Evolutionary conservation across 1,140 invertebrate genomes (phyloP).

Genomic region (Globodera ellingtonae): DNA sequence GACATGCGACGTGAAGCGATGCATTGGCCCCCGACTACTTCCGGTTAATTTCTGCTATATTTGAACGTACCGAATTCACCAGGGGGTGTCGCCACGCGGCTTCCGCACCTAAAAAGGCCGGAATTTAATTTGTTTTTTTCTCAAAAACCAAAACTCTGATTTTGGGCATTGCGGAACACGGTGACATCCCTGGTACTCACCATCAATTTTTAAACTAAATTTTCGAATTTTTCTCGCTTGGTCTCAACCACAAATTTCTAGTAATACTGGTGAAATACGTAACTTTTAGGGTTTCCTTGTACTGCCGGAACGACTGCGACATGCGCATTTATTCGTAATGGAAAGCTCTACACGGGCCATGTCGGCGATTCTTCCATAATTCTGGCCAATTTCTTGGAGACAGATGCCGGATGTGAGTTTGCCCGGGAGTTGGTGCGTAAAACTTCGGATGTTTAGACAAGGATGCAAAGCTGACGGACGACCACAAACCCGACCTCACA

Average conservation of each 20-base stretch:
- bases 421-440: neutral
- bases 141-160: too few relatives aligned
- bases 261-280: too few relatives aligned
- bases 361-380: conserved; percentile 43
- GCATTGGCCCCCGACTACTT: conserved; percentile 37
- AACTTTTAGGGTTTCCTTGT: conserved; percentile 23
- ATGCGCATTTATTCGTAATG: conserved; percentile 36
- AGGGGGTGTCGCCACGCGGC: too few relatives aligned
- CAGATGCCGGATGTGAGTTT: conserved; percentile 22
- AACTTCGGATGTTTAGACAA: conserved; percentile 6
- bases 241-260: too few relatives aligned
- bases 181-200: too few relatives aligned
- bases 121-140: too few relatives aligned
- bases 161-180: too few relatives aligned
- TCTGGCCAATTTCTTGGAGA: conserved; percentile 28
- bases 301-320: conserved; percentile 44
- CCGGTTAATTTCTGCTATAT: conserved; percentile 12
- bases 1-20: conserved; percentile 28
- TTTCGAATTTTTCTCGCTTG: too few relatives aligned
- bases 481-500: conserved; percentile 40
- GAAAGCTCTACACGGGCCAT: conserved; percentile 44
- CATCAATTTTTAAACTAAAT: too few relatives aligned
- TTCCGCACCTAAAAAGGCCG: too few relatives aligned
- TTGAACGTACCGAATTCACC: too few relatives aligned
- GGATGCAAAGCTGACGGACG: conserved; percentile 39